These are phyloP conservation scores for Anthonomus grandis DNA, from an alignment of 1,140 invertebrate species.

Conservation along the genomic window DNA sequence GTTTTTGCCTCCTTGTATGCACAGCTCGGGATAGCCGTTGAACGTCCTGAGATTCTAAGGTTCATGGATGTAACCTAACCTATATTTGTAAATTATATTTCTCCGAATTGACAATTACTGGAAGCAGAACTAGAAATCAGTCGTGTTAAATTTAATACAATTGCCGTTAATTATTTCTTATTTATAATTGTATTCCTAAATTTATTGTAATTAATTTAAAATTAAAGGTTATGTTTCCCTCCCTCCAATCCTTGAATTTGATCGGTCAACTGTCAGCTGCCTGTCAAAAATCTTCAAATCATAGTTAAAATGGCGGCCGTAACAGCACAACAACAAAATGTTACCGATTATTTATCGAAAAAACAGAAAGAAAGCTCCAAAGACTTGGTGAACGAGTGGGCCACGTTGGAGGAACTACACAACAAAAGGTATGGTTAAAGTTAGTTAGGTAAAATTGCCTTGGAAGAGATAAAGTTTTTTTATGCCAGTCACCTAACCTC, in stretches of 20 bases:
- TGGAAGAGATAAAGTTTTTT: no score
- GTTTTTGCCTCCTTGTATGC: no score
- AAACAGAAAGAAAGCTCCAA: conserved; percentile 55
- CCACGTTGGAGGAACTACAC: conserved; percentile 78
- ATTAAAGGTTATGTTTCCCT: no score
- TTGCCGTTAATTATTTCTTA: no score
- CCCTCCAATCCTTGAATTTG: no score
- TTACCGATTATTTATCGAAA: conserved; percentile 46
- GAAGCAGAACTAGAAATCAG: not conserved
- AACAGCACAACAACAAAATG: conserved; percentile 41
- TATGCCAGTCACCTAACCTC: no score
- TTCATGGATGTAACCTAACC: no score
- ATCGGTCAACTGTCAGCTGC: not conserved
- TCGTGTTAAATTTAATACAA: no score
- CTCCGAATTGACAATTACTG: not conserved
- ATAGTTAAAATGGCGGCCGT: conserved; percentile 44
- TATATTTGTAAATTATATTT: no score
- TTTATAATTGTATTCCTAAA: not conserved
- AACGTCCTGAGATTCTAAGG: no score
- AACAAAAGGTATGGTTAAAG: conserved; percentile 71
- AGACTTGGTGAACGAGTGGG: conserved; percentile 74
- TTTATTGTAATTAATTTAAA: not conserved
- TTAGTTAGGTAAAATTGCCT: no score
- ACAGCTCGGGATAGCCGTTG: no score
- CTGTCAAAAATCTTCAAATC: conserved; percentile 9